Evolutionary conservation across 2,797 vertebrate species (phyloP).

Genomic region (Channallabes apus): DNA sequence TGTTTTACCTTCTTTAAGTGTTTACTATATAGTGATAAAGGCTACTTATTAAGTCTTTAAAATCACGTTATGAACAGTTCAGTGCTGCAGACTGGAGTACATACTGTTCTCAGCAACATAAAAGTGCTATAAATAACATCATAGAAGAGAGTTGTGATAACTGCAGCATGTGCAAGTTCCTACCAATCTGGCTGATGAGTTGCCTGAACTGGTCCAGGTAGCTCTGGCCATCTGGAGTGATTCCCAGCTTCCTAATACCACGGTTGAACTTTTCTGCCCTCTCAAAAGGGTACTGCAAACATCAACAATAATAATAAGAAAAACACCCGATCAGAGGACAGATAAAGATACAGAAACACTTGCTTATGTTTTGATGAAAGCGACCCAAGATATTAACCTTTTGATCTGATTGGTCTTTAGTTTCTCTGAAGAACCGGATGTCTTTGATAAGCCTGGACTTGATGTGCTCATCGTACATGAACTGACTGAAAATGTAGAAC

Average conservation of each 20-base stretch:
- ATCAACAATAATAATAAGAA: not conserved
- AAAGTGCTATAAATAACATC: constrained; percentile 6
- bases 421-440: constrained; percentile 97
- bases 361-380: not conserved
- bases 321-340: not conserved
- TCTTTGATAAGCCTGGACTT: constrained; percentile 98
- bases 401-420: constrained; percentile 97
- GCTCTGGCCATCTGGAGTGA: constrained; percentile 96
- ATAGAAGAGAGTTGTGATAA: constrained; percentile 17
- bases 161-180: constrained; percentile 43
- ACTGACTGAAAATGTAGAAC: constrained; percentile 99
- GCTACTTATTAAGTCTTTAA: not conserved
- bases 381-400: constrained; percentile 75
- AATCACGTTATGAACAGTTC: not conserved
- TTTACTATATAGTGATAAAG: not conserved
- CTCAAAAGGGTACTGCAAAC: constrained; percentile 91
- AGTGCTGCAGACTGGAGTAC: not conserved
- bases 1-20: not conserved
- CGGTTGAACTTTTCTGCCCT: constrained; percentile 98
- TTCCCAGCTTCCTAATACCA: constrained; percentile 95
- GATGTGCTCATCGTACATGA: constrained; percentile 99
- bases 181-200: constrained; percentile 98
- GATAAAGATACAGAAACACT: not conserved
- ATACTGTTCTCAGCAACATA: not conserved
- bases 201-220: constrained; percentile 98